phyloP scores from a whole-genome alignment of 2,888 invertebrate genomes.

The Baronia brevicornis region DNA sequence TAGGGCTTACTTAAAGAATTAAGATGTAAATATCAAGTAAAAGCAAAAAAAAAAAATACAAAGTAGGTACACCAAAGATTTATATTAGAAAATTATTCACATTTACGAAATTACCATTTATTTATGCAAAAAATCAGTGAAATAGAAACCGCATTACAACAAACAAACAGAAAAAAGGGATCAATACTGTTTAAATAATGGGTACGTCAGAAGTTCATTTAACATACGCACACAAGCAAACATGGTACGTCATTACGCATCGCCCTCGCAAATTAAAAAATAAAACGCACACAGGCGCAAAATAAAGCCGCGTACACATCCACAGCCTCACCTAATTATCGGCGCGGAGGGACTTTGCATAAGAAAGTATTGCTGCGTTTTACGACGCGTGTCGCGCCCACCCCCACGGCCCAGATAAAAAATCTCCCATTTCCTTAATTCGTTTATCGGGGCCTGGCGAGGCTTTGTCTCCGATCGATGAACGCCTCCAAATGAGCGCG shows the following conservation, averaged over 20 bases:
- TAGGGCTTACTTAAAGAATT: too few species aligned
- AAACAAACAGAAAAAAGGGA: too few species aligned
- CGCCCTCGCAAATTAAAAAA: slow-evolving; percentile 58
- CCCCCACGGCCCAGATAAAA: slow-evolving; percentile 66
- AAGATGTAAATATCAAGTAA: too few species aligned
- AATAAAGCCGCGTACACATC: slow-evolving; percentile 50
- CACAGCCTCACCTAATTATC: slow-evolving; percentile 68
- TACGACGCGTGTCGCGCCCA: slow-evolving; percentile 65
- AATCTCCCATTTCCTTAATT: slow-evolving; percentile 77
- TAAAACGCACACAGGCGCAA: slow-evolving; percentile 45
- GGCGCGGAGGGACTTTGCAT: slow-evolving; percentile 68
- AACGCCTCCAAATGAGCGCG: slow-evolving; percentile 68
- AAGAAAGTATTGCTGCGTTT: slow-evolving; percentile 74
- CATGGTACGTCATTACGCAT: slow-evolving; percentile 22
- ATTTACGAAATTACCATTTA: too few species aligned
- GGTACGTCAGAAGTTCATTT: too few species aligned
- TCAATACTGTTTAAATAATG: too few species aligned
- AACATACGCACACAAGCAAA: slow-evolving; percentile 11
- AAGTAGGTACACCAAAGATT: too few species aligned
- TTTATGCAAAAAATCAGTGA: too few species aligned
- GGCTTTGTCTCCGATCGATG: slow-evolving; percentile 76
- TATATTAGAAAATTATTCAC: too few species aligned
- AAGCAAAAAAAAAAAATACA: too few species aligned
- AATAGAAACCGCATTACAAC: too few species aligned
- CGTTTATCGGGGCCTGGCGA: slow-evolving; percentile 71